Evolutionary conservation across 2,888 invertebrate genomes (phyloP).

Genomic region (Corythucha ciliata): DNA sequence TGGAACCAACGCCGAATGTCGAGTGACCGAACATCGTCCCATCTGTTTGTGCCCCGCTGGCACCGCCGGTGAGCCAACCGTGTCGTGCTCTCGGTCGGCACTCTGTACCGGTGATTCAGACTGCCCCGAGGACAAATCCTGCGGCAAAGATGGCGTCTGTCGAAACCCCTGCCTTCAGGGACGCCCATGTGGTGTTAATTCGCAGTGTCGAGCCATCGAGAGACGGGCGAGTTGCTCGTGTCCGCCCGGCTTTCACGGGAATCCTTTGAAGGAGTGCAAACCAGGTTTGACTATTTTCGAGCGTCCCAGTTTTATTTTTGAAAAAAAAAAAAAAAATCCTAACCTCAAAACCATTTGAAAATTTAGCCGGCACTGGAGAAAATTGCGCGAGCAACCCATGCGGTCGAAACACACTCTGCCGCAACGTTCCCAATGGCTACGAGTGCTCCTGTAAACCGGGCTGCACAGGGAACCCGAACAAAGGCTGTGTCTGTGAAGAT

Average conservation of each 20-base stretch:
- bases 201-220: conserved; percentile 70
- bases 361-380: conserved; percentile 48
- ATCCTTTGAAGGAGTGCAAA: conserved; percentile 55
- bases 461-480: conserved; percentile 71
- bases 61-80: conserved; percentile 63
- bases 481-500: conserved; percentile 67
- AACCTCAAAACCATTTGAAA: no score
- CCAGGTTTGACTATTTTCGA: conserved; percentile 15
- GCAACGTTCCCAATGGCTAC: conserved; percentile 62
- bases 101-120: conserved; percentile 15
- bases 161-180: conserved; percentile 70
- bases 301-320: background rate
- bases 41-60: conserved; percentile 82
- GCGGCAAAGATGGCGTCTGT: conserved; percentile 58
- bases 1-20: conserved; percentile 70
- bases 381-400: conserved; percentile 75
- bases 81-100: conserved; percentile 57
- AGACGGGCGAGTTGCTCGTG: conserved; percentile 68
- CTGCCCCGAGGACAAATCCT: conserved; percentile 46
- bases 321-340: background rate
- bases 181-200: conserved; percentile 71
- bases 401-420: conserved; percentile 72
- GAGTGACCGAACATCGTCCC: conserved; percentile 67
- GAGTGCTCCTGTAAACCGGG: conserved; percentile 72
- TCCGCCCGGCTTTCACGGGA: conserved; percentile 63